Evolutionary conservation across 1,140 invertebrate genomes (phyloP), one percentile per base, ranked within the genome.

Genomic region (Protaetia brevitarsis): DNA sequence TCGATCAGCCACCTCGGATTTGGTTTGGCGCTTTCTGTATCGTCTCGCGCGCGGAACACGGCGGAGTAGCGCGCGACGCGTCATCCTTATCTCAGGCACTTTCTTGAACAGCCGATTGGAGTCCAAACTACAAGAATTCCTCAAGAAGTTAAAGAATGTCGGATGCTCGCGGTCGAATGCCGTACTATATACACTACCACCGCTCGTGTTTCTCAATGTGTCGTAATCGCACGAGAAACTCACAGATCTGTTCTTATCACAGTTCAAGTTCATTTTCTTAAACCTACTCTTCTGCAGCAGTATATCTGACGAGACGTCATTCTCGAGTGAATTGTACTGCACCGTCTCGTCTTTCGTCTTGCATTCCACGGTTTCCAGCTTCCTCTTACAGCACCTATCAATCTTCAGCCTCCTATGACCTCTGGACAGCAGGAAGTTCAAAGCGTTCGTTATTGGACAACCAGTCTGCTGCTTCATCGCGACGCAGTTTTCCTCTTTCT

Each of bases 1-100:
- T 83, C 75, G 1, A 88, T 83, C 63, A 80, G 66, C 86, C 86
- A 88, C 41, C 76, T 77, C 13, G 80, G 78, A 71, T 27, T 19
- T 16, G 6, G 13, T 23, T 16, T 16, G 6, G 37, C 37, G 13
- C 70, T 28, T 41, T 64, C 36, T 57, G 11, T 51, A 67, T 45
- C 64, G 31, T 27, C 45, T 37, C 51, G 10, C 37, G 26, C 51
- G 13, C 19, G 62, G 45, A 68, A 68, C 66, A 69, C 63, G 64
- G 59, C 57, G 30, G 30, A 37, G 29, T 34, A 10, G 16, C 16
- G 1, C 5, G 23, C n/a, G 10, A 41, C 37, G 37, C 37, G 34
- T 41, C 63, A 51, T 51, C 27, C 13, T 51, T n/a, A n/a, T n/a
- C n/a, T n/a, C 23, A 65, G 64, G 64, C 64, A 65, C 64, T 58